phyloP scores from a whole-genome alignment of 1,140 invertebrate species.

The Drosophila tsacasi region DNA sequence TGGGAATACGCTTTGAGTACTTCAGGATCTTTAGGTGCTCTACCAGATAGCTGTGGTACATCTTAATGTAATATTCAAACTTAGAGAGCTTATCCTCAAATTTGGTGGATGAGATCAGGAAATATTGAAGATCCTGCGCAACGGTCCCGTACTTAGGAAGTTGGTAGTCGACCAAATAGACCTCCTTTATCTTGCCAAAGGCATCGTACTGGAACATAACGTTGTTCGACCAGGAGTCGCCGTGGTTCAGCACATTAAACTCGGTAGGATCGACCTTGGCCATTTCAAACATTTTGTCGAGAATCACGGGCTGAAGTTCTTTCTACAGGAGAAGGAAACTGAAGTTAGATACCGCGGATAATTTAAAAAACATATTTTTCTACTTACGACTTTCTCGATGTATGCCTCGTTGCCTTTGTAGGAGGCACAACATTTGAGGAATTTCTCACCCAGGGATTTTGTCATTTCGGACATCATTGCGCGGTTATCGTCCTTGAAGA shows the following conservation, averaged over 20 bases:
- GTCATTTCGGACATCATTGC: conserved; percentile 49
- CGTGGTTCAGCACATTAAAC: conserved; percentile 88
- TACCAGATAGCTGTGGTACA: conserved; percentile 64
- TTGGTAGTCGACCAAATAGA: conserved; percentile 70
- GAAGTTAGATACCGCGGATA: neutral
- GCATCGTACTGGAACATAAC: conserved; percentile 88
- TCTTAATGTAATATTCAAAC: conserved; percentile 77
- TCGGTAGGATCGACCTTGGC: conserved; percentile 80
- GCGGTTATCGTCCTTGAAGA: conserved; percentile 57
- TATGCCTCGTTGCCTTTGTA: conserved; percentile 58
- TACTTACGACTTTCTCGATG: conserved; percentile 60
- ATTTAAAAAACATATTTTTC: neutral
- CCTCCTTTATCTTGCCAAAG: conserved; percentile 81
- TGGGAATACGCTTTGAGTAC: conserved; percentile 63
- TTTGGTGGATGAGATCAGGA: conserved; percentile 71
- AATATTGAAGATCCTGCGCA: conserved; percentile 69
- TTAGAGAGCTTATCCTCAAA: conserved; percentile 71
- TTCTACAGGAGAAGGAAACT: neutral
- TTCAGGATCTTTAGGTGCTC: conserved; percentile 65
- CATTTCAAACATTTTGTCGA: conserved; percentile 48
- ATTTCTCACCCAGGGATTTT: conserved; percentile 19
- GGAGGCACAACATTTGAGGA: conserved; percentile 43
- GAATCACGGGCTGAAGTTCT: conserved; percentile 22
- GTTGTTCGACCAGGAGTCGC: conserved; percentile 87
- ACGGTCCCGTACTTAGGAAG: conserved; percentile 66